These are phyloP conservation scores for Catharus fuscescens DNA, from an alignment of 2,113 vertebrate genomes.

Conservation along the genomic window DNA sequence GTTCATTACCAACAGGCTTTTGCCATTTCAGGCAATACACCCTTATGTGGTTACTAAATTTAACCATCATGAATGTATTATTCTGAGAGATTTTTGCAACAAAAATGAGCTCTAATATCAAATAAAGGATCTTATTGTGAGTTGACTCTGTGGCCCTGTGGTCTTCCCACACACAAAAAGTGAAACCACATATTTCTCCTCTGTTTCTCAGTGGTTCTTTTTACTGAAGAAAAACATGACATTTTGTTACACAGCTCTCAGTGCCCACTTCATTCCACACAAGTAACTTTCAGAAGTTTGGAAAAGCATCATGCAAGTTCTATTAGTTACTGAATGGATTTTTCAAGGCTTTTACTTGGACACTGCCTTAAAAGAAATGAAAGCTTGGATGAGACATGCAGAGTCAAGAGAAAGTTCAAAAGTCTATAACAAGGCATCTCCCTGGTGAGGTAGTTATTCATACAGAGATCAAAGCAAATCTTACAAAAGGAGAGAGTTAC, in stretches of 20 bases:
- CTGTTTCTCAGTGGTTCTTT: conserved; percentile 1
- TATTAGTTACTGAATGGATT: not conserved
- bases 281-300: not conserved
- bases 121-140: conserved; percentile 32
- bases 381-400: not conserved
- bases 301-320: not conserved
- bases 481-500: conserved; percentile 69
- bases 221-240: not conserved
- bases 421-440: not conserved
- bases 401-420: not conserved
- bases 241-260: not conserved
- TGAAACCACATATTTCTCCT: not conserved
- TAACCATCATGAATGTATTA: not conserved
- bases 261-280: not conserved
- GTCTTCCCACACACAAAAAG: not conserved
- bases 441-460: not conserved
- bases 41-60: not conserved
- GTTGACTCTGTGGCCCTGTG: not conserved
- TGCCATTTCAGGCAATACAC: not conserved
- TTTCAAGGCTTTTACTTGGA: not conserved
- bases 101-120: conserved; percentile 6
- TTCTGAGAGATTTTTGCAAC: conserved; percentile 7
- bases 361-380: not conserved
- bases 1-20: conserved; percentile 22
- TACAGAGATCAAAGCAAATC: not conserved